A percentile compares a stretch with the other conserved stretches of the same genome.
phyloP scores from a whole-genome alignment of 2,113 vertebrate species.

The Meles meles region DNA sequence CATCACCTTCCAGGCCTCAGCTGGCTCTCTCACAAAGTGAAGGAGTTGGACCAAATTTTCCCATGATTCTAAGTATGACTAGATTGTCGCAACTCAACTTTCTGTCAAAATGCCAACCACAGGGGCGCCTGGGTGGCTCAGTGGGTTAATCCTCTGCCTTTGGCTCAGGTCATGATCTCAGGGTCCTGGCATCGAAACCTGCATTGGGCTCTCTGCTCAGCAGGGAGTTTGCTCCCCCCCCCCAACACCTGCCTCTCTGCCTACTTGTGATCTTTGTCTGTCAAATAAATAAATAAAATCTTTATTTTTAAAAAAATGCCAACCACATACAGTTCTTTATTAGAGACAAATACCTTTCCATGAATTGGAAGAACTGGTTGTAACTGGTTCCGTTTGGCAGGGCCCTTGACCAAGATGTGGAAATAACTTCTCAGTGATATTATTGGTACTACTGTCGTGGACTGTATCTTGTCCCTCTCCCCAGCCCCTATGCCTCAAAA shows the following conservation, averaged over 20 bases:
- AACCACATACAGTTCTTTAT: neutral
- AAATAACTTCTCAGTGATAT: neutral
- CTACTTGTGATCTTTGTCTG: too few species aligned
- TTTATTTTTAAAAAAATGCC: too few species aligned
- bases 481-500: neutral
- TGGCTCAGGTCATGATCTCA: too few species aligned
- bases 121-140: too few species aligned
- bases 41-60: neutral
- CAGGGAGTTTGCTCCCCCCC: too few species aligned
- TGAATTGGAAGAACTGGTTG: neutral
- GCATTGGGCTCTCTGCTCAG: too few species aligned
- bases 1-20: neutral
- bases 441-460: neutral
- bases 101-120: neutral
- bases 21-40: constrained; percentile 31
- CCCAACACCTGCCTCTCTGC: too few species aligned
- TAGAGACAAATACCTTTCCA: neutral
- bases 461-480: neutral
- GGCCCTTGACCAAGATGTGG: neutral
- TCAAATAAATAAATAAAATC: too few species aligned
- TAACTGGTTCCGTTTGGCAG: neutral
- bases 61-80: neutral
- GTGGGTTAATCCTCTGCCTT: too few species aligned
- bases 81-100: neutral
- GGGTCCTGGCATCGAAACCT: too few species aligned